Evolutionary conservation across 2,797 vertebrate species (phyloP), one percentile per base, ranked within the genome.

Genomic region (Peromyscus melanophrys): DNA sequence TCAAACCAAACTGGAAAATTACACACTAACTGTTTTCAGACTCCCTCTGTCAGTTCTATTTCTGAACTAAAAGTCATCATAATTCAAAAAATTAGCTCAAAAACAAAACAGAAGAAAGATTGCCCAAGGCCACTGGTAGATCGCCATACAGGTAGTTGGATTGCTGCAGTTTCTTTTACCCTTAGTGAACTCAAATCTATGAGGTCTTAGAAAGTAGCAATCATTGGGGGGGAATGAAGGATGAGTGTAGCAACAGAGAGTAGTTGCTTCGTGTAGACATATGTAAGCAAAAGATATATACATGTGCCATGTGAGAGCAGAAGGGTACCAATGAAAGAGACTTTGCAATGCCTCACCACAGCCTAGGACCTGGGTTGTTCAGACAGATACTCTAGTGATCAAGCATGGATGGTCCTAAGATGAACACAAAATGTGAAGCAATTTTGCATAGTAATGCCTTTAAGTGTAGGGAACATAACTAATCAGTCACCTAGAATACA

Each of bases 51-150:
- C 12, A 25, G n/a, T 83, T 95, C 93, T 84, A 31, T 75, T 94
- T 81, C 88, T 95, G 34, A 77, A 92, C 73, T 52, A 6, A 92
- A n/a, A 81, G 10, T 78, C 73, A 90, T 52, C 4, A 40, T 12
- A 94, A 46, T 40, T 87, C 34, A 71, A 89, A 89, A 7, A 82
- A 86, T 21, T 82, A 87, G 65, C 37, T 71, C 16, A 86, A 52
- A 93, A 76, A 46, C 23, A 12, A 89, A 95, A 46, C 6, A 52
- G 40, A 77, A 81, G 13, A 88, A 76, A 88, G 29, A 4, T 52
- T 76, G 63, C 4, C 43, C 87, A 31, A 63, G 4, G 2, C 6
- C 73, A 34, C 40, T 16, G 1, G n/a, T 31, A 1, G 11, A 69
- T 34, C 4, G 10, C 6, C 46, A n/a, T 34, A 21, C 0, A 37